These are phyloP conservation scores for Salvelinus namaycush DNA, from an alignment of 2,113 vertebrate species.

Conservation along the genomic window DNA sequence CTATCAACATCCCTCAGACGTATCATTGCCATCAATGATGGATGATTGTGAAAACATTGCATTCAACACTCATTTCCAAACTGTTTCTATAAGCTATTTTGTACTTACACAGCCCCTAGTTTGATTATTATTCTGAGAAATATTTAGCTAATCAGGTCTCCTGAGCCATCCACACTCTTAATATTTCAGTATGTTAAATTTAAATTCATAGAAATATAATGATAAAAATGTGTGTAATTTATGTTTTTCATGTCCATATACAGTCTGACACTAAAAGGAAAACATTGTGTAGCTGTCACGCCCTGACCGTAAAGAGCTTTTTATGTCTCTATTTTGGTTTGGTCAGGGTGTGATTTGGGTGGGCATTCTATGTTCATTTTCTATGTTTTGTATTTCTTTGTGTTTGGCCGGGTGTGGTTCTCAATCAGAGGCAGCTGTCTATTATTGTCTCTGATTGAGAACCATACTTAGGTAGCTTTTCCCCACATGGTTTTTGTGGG, in stretches of 20 bases:
- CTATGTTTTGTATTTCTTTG: no score
- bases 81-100: slow-evolving; percentile 13
- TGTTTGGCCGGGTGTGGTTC: no score
- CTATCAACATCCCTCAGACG: slow-evolving; percentile 14
- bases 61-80: slow-evolving; percentile 21
- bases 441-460: no score
- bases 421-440: no score
- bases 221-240: background rate
- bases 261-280: background rate
- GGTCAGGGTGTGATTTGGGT: no score
- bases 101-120: slow-evolving; percentile 16
- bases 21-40: slow-evolving; percentile 13
- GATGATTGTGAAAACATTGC: slow-evolving; percentile 33
- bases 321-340: no score
- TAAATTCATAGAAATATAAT: background rate
- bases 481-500: no score
- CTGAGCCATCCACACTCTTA: slow-evolving; percentile 10
- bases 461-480: no score
- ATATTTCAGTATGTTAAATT: slow-evolving; percentile 9
- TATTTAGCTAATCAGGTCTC: slow-evolving; percentile 35
- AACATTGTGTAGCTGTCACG: background rate
- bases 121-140: slow-evolving; percentile 37
- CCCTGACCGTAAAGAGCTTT: no score
- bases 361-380: no score
- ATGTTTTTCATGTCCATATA: background rate